phyloP scores from a whole-genome alignment of 2,113 vertebrate species.

The Amblyornis subalaris region DNA sequence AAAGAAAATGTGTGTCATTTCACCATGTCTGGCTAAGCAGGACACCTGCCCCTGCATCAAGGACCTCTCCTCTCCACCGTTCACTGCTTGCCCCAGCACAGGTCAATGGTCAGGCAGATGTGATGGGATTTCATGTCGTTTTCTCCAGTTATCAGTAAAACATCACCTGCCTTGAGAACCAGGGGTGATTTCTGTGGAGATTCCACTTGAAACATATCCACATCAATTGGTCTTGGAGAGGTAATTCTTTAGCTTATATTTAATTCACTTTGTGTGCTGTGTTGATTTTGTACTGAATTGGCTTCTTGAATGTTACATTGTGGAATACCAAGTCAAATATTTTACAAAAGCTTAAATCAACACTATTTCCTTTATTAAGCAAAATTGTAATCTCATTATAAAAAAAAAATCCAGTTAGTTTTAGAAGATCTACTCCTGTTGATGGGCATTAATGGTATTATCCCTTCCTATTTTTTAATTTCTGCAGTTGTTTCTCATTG shows the following conservation, averaged over 20 bases:
- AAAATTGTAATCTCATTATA: not conserved
- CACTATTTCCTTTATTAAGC: constrained; percentile 17
- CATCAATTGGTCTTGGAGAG: not conserved
- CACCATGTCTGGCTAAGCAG: not conserved
- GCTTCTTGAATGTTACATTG: not conserved
- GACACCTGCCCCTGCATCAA: not conserved
- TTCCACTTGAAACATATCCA: not conserved
- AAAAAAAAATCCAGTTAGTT: not conserved
- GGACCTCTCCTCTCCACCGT: not conserved
- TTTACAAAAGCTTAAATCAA: constrained; percentile 38
- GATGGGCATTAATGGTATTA: not conserved
- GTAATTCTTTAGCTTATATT: not conserved
- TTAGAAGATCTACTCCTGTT: not conserved
- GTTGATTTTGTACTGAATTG: constrained; percentile 10
- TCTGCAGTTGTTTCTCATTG: not conserved
- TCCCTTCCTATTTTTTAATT: not conserved
- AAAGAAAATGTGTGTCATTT: not conserved
- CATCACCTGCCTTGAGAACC: not conserved
- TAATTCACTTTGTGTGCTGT: constrained; percentile 5
- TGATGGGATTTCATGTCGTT: not conserved
- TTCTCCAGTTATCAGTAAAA: not conserved
- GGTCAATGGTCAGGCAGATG: not conserved
- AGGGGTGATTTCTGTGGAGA: not conserved
- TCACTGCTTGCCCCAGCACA: fast-evolving
- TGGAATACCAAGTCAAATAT: constrained; percentile 23